Evolutionary conservation across 2,797 vertebrate genomes (phyloP).

Genomic region (Prionace glauca): DNA sequence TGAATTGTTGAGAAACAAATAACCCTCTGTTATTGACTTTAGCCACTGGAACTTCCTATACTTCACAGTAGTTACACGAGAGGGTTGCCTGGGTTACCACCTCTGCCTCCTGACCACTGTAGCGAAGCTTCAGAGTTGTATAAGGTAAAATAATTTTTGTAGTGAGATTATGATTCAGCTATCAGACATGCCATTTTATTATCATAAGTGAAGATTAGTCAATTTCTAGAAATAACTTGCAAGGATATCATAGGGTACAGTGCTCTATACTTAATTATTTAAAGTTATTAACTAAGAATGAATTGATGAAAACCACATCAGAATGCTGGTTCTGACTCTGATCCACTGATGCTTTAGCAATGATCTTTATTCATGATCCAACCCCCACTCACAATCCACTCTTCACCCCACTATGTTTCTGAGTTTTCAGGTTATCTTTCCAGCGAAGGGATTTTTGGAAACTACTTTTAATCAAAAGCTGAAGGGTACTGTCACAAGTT

Average conservation of each 20-base stretch:
- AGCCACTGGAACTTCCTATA: constrained; percentile 50
- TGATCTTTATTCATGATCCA: neutral
- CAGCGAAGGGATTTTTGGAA: neutral
- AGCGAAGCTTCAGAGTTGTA: constrained; percentile 56
- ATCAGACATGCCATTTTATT: neutral
- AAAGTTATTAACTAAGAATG: neutral
- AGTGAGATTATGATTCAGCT: neutral
- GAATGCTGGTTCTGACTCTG: neutral
- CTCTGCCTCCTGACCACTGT: constrained; percentile 46
- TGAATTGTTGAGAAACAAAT: constrained; percentile 3
- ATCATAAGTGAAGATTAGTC: neutral
- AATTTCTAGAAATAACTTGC: neutral
- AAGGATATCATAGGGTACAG: neutral
- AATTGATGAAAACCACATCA: neutral
- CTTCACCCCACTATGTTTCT: neutral
- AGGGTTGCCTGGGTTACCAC: constrained; percentile 46
- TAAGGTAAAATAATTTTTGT: constrained; percentile 55
- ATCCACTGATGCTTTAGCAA: too few species aligned
- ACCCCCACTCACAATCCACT: neutral
- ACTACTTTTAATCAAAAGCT: neutral
- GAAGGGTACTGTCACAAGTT: neutral
- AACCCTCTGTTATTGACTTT: constrained; percentile 39
- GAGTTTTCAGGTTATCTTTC: neutral
- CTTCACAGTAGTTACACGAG: constrained; percentile 58
- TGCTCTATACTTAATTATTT: neutral